A percentile compares a stretch with the other conserved stretches of the same genome.
These are phyloP conservation scores for Thymallus thymallus DNA, from an alignment of 2,113 vertebrate species.

Conservation along the genomic window DNA sequence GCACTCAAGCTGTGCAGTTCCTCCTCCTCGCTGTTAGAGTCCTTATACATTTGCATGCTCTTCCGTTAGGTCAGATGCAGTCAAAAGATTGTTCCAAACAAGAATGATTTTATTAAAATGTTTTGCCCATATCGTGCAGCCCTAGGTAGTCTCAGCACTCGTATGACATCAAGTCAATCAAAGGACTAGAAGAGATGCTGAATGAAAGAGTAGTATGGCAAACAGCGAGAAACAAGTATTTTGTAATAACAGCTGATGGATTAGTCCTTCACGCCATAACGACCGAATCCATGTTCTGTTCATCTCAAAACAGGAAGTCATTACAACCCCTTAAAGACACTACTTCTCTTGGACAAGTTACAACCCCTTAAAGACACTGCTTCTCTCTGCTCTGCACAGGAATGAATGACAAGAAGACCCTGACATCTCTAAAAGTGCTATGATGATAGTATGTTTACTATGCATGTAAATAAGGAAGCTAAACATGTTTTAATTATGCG, in stretches of 20 bases:
- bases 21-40: too few species aligned
- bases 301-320: slow-evolving; percentile 59
- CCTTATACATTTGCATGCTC: too few species aligned
- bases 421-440: slow-evolving; percentile 21
- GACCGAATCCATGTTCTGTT: slow-evolving; percentile 37
- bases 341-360: slow-evolving; percentile 34
- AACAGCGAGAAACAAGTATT: neutral
- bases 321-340: slow-evolving; percentile 62
- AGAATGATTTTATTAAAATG: too few species aligned
- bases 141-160: too few species aligned
- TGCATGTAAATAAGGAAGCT: slow-evolving; percentile 58
- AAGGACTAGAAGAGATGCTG: neutral
- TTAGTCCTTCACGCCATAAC: slow-evolving; percentile 15
- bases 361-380: too few species aligned
- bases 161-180: neutral
- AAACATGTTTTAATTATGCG: neutral
- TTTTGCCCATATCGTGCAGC: too few species aligned
- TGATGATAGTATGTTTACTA: neutral
- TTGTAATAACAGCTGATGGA: neutral
- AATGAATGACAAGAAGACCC: slow-evolving; percentile 49
- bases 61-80: too few species aligned
- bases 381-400: slow-evolving; percentile 61
- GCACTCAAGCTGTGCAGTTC: too few species aligned
- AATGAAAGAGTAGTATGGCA: neutral
- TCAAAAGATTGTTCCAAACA: too few species aligned